Base-by-base conservation (phyloP, 2,113 vertebrate species). In the Melanocharis versteri region DNA sequence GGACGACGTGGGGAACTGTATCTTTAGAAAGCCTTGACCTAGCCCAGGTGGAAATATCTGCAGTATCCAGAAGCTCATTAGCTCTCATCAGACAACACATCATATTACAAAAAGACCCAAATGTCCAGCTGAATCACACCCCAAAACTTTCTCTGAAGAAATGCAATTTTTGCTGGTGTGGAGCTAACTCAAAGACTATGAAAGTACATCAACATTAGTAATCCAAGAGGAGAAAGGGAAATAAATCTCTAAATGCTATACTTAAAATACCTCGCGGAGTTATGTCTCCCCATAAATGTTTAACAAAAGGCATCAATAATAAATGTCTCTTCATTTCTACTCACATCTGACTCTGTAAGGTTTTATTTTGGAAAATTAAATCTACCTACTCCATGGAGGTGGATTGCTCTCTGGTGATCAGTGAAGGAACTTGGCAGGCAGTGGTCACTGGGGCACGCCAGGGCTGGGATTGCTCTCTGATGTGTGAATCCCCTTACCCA, bases 231-330 rank as follows among this genome's bases (percentile, higher is more conserved):
- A 65, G 45, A 87, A 89, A 85, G 35, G 39, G 53, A 94, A 83
- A 96, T 58, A 91, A 93, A 89, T 81, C 68, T 90, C 90, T 77
- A 80, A 93, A 69, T 86, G 66, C 33, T 51, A 19, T 56, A 73
- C 35, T 88, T 86, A 83, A 89, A 96, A 85, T 83, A 88, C 35
- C 39, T 83, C 3, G 2, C 30, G 66, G 90, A 90, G 39, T 64
- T 83, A 83, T 58, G 47, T 31, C 21, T 90, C 19, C 45, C 24
- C 31, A 83, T 96, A 92, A 95, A 96, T 92, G 66, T 86, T 96
- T 90, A 77, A 86, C 31, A 40, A 81, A 96, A 78, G 12, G 2
- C 65, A 93, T 96, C 64, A 94, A 91, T 96, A 95, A 95, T 94
- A 93, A 91, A 96, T 90, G 50, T 3, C 9, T 66, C 37, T 95